Evolutionary conservation across 2,888 invertebrate species (phyloP), one percentile per base, ranked within the genome.

Genomic region (Thera britannica): DNA sequence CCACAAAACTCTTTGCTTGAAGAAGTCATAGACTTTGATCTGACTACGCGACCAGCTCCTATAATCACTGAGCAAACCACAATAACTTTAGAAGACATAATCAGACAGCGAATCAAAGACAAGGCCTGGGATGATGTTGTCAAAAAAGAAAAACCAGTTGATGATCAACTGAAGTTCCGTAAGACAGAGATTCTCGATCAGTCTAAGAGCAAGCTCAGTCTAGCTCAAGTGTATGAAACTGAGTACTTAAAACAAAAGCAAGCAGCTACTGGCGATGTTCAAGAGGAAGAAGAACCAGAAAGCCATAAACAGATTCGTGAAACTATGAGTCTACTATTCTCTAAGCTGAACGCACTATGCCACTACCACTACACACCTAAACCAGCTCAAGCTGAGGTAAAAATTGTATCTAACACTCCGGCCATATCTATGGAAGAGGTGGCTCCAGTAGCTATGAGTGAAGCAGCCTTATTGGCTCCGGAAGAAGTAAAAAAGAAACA

Each of bases 331-430:
- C 92, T 94, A 0, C 85, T 99, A 4, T 98, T 99, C 82, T 86
- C 94, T 0, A 97, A 99, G 87, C 92, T 99, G 52, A 98, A 99
- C 90, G 97, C 99, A 0, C 93, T 99, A 11, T 97, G 97, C 0
- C 98, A 99, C 87, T 99, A 97, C 89, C 98, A 99, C 87, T 99
- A 97, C 82, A 98, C 98, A 56, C 99, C 99, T 0, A 97, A 96
- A 93, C 95, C 96, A 67, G 96, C 96, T 0, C 95, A 96, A 68
- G 97, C 98, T 0, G 99, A 99, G 80, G 94, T 98, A 2, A 97
- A 97, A 90, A 97, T 99, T 69, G 95, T 99, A 4, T 97, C 96
- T 68, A 99, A 99, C 84, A 94, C 98, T 72, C 98, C 99, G 1
- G 97, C 98, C 0, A 96, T 99, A 60, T 95, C 94, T 44, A 97